Evolutionary conservation across 2,113 vertebrate genomes (phyloP).

Genomic region (Pedionomus torquatus): DNA sequence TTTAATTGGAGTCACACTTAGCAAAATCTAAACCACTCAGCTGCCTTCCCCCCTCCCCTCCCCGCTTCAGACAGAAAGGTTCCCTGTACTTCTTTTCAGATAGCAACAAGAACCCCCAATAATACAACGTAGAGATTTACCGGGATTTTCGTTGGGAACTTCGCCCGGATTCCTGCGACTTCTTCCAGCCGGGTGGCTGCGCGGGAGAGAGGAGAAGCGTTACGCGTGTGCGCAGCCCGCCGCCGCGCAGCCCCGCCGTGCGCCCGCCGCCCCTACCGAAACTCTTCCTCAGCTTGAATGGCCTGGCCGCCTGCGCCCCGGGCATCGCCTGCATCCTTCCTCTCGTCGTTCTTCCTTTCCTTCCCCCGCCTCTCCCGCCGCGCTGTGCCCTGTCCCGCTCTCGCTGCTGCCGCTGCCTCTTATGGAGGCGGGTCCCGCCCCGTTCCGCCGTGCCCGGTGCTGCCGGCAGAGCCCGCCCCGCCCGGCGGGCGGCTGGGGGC

Average conservation of each 20-base stretch:
- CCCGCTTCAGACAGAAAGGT: not conserved
- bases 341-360: not conserved
- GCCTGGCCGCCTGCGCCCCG: conserved; percentile 60
- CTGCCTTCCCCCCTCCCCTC: too few relatives aligned
- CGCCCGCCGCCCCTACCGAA: conserved; percentile 72
- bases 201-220: not conserved
- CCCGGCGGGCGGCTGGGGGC: not conserved
- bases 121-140: conserved; percentile 60
- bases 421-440: not conserved
- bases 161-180: conserved; percentile 84
- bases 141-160: conserved; percentile 91
- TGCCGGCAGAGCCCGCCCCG: not conserved
- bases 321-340: conserved; percentile 75
- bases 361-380: not conserved
- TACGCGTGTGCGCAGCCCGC: not conserved
- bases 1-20: not conserved
- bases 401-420: not conserved
- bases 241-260: not conserved
- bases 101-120: fast-evolving
- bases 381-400: fast-evolving
- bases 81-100: not conserved
- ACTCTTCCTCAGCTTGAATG: conserved; percentile 87
- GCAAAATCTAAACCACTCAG: not conserved
- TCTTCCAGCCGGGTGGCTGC: conserved; percentile 86
- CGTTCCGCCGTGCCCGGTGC: not conserved